Evolutionary conservation across 2,113 vertebrate species (phyloP).

Genomic region (Halcyon malimbica): DNA sequence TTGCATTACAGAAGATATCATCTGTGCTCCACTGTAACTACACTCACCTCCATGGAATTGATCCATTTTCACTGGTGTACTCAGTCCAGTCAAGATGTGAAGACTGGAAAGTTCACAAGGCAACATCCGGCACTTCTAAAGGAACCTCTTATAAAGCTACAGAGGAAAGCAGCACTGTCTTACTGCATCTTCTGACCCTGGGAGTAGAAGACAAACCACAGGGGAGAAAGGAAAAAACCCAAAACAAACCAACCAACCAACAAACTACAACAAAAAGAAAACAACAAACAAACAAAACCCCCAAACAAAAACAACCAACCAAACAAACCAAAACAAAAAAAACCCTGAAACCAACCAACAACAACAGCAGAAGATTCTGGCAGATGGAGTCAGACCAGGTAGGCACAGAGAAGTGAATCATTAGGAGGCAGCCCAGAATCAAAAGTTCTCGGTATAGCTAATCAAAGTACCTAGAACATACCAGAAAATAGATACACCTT

Average conservation of each 20-base stretch:
- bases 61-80: neutral
- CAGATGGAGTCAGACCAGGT: neutral
- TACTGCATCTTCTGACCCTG: neutral
- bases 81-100: neutral
- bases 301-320: no score
- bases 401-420: neutral
- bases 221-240: no score
- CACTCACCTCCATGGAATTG: neutral
- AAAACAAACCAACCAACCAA: no score
- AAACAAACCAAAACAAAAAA: neutral
- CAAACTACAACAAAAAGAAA: no score
- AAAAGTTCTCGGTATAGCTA: neutral
- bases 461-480: neutral
- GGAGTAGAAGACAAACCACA: neutral
- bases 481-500: neutral
- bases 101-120: neutral
- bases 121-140: neutral
- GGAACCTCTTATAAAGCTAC: neutral
- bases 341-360: neutral
- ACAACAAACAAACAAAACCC: no score
- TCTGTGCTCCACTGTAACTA: neutral
- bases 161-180: neutral
- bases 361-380: neutral
- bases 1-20: neutral
- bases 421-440: neutral